Conservation (phyloP, 2,113 vertebrate genomes). For the Chrysemys picta region DNA sequence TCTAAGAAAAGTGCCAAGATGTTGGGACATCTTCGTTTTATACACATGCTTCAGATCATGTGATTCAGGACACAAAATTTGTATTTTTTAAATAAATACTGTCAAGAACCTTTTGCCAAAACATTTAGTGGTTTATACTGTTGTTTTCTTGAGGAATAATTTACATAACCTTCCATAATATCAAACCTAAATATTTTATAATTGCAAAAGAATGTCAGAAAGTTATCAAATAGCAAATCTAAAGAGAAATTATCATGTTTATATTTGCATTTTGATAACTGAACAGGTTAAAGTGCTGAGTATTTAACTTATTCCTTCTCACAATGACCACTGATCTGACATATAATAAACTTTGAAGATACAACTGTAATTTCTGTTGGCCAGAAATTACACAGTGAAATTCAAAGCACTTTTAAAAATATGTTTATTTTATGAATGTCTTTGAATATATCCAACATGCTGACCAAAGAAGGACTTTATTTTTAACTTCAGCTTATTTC, state of each 20-base stretch:
- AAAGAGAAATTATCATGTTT: neutral
- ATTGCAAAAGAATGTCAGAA: neutral
- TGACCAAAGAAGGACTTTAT: slow-evolving; percentile 80
- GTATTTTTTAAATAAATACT: slow-evolving; percentile 34
- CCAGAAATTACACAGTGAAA: slow-evolving; percentile 78
- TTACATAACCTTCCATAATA: neutral
- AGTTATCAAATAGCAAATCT: slow-evolving; percentile 30
- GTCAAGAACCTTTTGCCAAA: neutral
- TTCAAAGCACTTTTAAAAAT: slow-evolving; percentile 84
- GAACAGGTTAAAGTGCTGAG: slow-evolving; percentile 49
- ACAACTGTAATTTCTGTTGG: slow-evolving; percentile 81
- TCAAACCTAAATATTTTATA: slow-evolving; percentile 47
- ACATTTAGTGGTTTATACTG: neutral
- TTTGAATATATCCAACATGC: slow-evolving; percentile 83
- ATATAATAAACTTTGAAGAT: slow-evolving; percentile 76
- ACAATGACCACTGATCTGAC: slow-evolving; percentile 76
- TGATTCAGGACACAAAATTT: slow-evolving; percentile 44
- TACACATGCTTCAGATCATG: slow-evolving; percentile 47
- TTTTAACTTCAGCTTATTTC: slow-evolving; percentile 75
- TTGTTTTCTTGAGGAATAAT: neutral
- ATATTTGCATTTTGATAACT: neutral
- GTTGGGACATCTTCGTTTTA: slow-evolving; percentile 65
- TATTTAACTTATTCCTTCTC: slow-evolving; percentile 28
- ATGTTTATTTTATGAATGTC: slow-evolving; percentile 83
- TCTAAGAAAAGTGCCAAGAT: slow-evolving; percentile 42